Base-by-base conservation (phyloP, 2,888 invertebrate genomes). In the Actias luna region DNA sequence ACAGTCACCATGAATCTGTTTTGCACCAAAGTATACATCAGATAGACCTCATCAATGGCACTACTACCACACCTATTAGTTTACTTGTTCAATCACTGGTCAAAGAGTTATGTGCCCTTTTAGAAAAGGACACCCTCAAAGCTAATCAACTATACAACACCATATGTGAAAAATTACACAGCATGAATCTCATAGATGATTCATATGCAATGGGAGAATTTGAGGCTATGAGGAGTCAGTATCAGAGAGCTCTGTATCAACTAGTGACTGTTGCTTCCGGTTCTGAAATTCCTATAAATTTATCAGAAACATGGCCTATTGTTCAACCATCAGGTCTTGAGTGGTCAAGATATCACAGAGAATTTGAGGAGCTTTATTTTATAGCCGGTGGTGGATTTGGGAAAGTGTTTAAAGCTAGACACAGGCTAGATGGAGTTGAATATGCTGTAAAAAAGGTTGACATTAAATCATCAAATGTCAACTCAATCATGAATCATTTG, bases 401-500 rank as follows among this genome's bases (percentile, higher is more conserved):
- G 0, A 93, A 94, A 69, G 97, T 97, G 1, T 97, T 93, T 78
- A 95, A 94, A 88, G 97, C 96, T 0, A 93, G 93, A 70, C 95
- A 97, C 79, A 94, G 95, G 75, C 82, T 97, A 5, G 97, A 97
- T 78, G 95, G 95, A 7, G 94, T 94, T 1, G 94, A 95, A 74
- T 97, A 97, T 88, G 97, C 97, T 0, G 93, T 97, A 0, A 97
- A 97, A 82, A 96, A 97, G 80, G 96, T 95, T 46, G 90, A 88
- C 66, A 95, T 95, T 36, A 93, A 94, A 69, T 94, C 95, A 0
- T 93, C 93, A 10, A 94, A 94, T 70, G 93, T 95, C 0, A 90
- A 94, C 64, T 93, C 94, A 0, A 94, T 96, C 22, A 92, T 94
- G 84, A 93, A 92, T 57, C 95, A 95, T 85, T 87, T 97, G 52